Evolutionary conservation across 2,888 invertebrate genomes (phyloP), one percentile per base, ranked within the genome.

Genomic region (Brenthis ino): DNA sequence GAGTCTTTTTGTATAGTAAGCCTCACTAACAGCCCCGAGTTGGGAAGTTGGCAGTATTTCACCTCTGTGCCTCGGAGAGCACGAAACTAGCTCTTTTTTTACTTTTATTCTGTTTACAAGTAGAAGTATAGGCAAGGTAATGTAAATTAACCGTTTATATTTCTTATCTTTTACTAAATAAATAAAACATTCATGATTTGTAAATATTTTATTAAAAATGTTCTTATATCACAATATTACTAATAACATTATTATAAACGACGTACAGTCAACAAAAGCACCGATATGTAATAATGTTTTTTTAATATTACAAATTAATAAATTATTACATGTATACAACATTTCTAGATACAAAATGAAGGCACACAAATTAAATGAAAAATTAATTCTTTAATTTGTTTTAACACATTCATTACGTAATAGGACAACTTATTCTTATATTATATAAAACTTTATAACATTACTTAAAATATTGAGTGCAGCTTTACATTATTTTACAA

Each of bases 191-290:
- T 1, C n/a, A 16, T 64, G 43, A 47, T 71, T 68, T 71, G 65
- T 71, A 71, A 68, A 71, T 37, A 50, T 71, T 72, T 73, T 72
- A 74, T 69, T 83, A 83, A 72, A 85, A 86, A 79, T 70, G 78
- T 83, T 83, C 84, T 70, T 75, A 71, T 77, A 83, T 85, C 84
- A 86, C 85, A 85, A 85, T 87, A 85, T 82, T 67, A 67, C 67
- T 67, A 67, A 43, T 67, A 56, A 67, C 33, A 24, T 63, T 63
- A 37, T 63, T 24, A 77, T 48, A 76, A 75, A 58, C 58, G 72
- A 85, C 84, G 82, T 86, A 87, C 85, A 87, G 84, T 88, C 84
- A 89, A 89, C 87, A 74, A 80, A 89, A 88, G 88, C 89, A 89
- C 89, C 89, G 85, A 83, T 83, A 84, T 84, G 81, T 85, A 80